Evolutionary conservation across 2,888 invertebrate species (phyloP), one percentile per base, ranked within the genome.

Genomic region (Holacanthella duospinosa): DNA sequence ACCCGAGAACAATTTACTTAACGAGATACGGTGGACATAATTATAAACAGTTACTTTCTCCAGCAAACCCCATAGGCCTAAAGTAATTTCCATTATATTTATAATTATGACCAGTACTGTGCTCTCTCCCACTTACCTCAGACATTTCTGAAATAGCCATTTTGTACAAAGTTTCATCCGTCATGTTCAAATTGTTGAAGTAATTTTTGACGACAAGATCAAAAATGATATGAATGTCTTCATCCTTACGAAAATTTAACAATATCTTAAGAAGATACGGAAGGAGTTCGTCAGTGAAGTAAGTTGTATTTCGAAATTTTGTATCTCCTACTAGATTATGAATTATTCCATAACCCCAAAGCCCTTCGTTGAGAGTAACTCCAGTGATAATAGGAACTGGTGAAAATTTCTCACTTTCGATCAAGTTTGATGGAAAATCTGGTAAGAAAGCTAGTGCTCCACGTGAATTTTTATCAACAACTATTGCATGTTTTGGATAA

Each of bases 191-290:
- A 9, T 64, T 68, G 4, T 68, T 62, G 55, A 74, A 73, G 57
- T 74, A 74, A 29, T 74, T 73, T 4, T 64, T 59, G 29, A 69
- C 62, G 16, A 73, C 69, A 0, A 71, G 70, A 43, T 72, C 64
- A 6, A 64, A 57, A 2, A 68, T 65, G 1, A 70, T 69, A 16
- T 68, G 68, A 25, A 66, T 28, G 9, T 69, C 66, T 2, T 66
- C 59, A 1, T 68, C 36, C n/a, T 66, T 63, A 48, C 66, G 66
- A 48, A 71, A 56, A 9, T 64, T 43, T 2, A 29, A 54, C 48
- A 48, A 21, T 16, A 21, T 21, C 26, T 59, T 43, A 6, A 73
- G 36, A 1, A 71, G 29, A 16, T 61, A 29, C 0, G 73, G 74
- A 6, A 74, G 28, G 0, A 73, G 27, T 21, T 60, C 55, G 1